Conservation (phyloP, 2,797 vertebrate species). For the Neosilurus mollespiculum region DNA sequence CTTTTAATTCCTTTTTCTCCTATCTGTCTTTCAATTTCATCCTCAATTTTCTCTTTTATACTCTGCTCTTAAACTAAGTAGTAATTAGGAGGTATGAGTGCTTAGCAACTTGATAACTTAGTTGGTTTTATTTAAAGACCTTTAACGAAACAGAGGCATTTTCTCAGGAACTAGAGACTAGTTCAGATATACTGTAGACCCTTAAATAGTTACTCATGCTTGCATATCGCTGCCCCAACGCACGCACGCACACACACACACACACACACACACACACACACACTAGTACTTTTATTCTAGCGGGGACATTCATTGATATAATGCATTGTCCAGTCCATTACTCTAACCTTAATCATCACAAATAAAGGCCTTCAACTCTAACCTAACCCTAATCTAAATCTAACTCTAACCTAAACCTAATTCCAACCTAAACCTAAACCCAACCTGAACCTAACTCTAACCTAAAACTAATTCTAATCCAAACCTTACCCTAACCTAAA, state of each 20-base stretch:
- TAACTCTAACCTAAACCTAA: too few relatives aligned
- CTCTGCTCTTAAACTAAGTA: slow-evolving; percentile 66
- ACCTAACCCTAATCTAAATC: too few relatives aligned
- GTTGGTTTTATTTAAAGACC: slow-evolving; percentile 82
- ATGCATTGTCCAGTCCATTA: too few relatives aligned
- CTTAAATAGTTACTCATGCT: background rate
- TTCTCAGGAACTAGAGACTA: slow-evolving; percentile 63
- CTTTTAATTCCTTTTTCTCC: slow-evolving; percentile 25
- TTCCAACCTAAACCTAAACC: too few relatives aligned
- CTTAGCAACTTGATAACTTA: slow-evolving; percentile 75
- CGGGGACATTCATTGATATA: too few relatives aligned
- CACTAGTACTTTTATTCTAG: slow-evolving; percentile 9
- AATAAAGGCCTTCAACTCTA: too few relatives aligned
- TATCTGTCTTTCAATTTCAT: slow-evolving; percentile 22
- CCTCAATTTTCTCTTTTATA: slow-evolving; percentile 16
- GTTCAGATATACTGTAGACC: slow-evolving; percentile 52
- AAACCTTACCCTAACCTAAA: too few relatives aligned
- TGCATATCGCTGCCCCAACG: slow-evolving; percentile 39
- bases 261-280: slow-evolving; percentile 10
- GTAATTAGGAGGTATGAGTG: slow-evolving; percentile 73
- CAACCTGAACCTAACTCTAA: too few relatives aligned
- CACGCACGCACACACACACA: slow-evolving; percentile 51
- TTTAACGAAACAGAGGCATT: slow-evolving; percentile 76
- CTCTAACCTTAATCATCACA: too few relatives aligned
- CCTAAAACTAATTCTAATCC: too few relatives aligned